A percentile compares a stretch with the other conserved stretches of the same genome.
Evolutionary conservation across 2,888 invertebrate species (phyloP).

Genomic region (Aphrophora alni): DNA sequence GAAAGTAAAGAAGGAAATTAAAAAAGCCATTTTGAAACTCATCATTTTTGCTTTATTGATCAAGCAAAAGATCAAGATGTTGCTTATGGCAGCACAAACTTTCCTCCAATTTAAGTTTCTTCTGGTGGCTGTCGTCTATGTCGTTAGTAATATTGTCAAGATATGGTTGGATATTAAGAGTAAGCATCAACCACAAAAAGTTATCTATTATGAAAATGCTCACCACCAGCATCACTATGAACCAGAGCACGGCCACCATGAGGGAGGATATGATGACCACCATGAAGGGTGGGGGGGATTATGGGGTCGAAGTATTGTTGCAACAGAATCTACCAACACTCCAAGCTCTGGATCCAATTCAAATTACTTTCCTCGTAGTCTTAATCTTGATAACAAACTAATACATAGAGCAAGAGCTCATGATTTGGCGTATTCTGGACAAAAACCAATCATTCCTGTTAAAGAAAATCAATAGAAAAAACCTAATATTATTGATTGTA

Average conservation of each 20-base stretch:
- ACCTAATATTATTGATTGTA: not conserved
- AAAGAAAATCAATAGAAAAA: not conserved
- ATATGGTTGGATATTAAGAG: constrained; percentile 50
- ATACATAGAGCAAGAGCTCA: constrained; percentile 14
- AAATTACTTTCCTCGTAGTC: constrained; percentile 37
- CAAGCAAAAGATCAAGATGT: constrained; percentile 52
- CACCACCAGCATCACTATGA: constrained; percentile 53
- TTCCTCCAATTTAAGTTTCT: constrained; percentile 52
- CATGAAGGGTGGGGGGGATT: constrained; percentile 45
- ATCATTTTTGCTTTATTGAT: constrained; percentile 51
- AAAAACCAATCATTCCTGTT: constrained; percentile 20
- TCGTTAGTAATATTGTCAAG: constrained; percentile 51
- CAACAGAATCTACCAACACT: constrained; percentile 42
- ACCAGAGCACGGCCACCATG: constrained; percentile 45
- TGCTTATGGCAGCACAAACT: constrained; percentile 51
- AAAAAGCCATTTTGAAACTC: constrained; percentile 52
- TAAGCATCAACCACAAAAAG: constrained; percentile 49
- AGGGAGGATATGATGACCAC: constrained; percentile 40
- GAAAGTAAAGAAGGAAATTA: constrained; percentile 53
- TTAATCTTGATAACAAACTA: constrained; percentile 7
- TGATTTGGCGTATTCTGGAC: constrained; percentile 30
- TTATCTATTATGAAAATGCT: constrained; percentile 52
- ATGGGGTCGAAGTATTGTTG: constrained; percentile 49
- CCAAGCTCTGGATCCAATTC: not conserved
- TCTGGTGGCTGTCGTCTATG: constrained; percentile 50